A percentile compares a stretch with the other conserved stretches of the same genome.
phyloP scores from a whole-genome alignment of 2,113 vertebrate species.

The Tringa solitaria region DNA sequence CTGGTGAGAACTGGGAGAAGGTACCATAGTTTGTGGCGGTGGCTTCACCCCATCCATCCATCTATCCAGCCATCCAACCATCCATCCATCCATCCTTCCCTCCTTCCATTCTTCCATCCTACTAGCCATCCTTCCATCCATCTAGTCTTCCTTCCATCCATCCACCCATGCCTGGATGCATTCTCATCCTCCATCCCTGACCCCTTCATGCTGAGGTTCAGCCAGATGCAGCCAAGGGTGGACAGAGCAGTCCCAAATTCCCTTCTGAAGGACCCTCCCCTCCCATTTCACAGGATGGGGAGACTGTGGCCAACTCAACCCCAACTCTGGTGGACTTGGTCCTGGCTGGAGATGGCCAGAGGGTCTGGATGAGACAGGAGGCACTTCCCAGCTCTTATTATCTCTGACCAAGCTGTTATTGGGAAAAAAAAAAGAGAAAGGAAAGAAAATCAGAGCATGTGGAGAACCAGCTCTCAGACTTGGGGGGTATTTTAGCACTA shows the following conservation, averaged over 20 bases:
- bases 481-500: background rate
- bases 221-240: background rate
- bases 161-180: background rate
- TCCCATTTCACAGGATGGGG: accelerated
- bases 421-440: background rate
- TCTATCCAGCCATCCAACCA: background rate
- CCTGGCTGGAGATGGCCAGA: background rate
- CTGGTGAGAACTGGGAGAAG: background rate
- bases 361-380: background rate
- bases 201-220: background rate
- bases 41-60: background rate
- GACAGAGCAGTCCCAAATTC: background rate
- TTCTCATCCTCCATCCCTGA: background rate
- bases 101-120: too few species aligned
- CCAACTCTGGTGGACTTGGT: background rate
- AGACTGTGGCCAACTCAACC: background rate
- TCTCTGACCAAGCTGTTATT: background rate
- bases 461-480: background rate
- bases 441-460: background rate
- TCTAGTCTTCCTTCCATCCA: background rate
- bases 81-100: background rate
- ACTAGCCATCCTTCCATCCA: too few species aligned
- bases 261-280: background rate
- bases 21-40: background rate
- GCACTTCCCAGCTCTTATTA: background rate